A percentile compares a stretch with the other conserved stretches of the same genome.
These are phyloP conservation scores for Margaritifera margaritifera DNA, from an alignment of 2,888 invertebrate species.

Conservation along the genomic window DNA sequence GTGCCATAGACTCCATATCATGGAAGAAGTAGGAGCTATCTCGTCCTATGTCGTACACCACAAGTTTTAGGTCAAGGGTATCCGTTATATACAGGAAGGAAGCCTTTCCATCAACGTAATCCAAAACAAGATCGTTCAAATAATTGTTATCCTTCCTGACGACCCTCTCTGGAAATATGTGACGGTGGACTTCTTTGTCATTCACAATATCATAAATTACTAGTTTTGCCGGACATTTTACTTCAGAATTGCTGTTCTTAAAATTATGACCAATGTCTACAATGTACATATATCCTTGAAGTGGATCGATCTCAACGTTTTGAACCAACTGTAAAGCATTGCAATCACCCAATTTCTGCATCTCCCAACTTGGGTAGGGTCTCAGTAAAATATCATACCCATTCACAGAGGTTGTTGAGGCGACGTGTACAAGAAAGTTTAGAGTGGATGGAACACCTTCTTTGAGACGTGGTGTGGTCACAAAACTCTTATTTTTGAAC, in stretches of 20 bases:
- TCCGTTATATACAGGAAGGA: conserved; percentile 57
- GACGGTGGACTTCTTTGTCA: conserved; percentile 35
- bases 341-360: conserved; percentile 55
- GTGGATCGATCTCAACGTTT: conserved; percentile 62
- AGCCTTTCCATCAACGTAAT: conserved; percentile 51
- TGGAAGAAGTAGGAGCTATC: conserved; percentile 43
- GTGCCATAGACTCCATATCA: conserved; percentile 40
- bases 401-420: conserved; percentile 20
- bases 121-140: conserved; percentile 57
- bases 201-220: conserved; percentile 51
- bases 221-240: conserved; percentile 57
- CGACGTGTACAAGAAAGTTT: conserved; percentile 41
- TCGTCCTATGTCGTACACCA: conserved; percentile 48
- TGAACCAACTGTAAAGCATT: conserved; percentile 59
- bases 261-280: conserved; percentile 51
- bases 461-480: conserved; percentile 54
- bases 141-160: conserved; percentile 45
- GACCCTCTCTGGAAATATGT: conserved; percentile 47
- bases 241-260: conserved; percentile 9
- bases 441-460: conserved; percentile 55
- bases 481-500: conserved; percentile 48
- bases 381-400: conserved; percentile 38
- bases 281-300: conserved; percentile 58
- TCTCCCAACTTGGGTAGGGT: conserved; percentile 55
- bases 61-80: conserved; percentile 42